Evolutionary conservation across 1,140 invertebrate species (phyloP).

Genomic region (Hesperophylax magnus): DNA sequence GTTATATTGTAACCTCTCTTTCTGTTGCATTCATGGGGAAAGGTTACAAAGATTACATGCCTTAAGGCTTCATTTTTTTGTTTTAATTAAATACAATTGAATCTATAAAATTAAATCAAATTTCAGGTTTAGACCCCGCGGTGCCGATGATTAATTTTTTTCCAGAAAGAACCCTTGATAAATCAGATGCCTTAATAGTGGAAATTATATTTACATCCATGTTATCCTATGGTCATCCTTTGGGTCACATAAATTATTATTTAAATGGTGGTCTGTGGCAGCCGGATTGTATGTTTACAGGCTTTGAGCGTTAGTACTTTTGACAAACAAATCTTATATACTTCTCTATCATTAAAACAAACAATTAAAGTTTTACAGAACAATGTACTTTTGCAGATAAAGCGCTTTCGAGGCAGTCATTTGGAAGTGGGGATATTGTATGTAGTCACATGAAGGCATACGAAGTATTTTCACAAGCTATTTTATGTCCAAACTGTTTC

Average conservation of each 20-base stretch:
- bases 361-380: neutral
- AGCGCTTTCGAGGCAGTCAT: neutral
- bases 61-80: no score
- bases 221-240: conserved; percentile 51
- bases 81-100: neutral
- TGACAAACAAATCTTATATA: neutral
- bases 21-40: no score
- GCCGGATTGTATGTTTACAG: conserved; percentile 33
- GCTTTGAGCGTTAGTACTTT: neutral
- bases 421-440: conserved; percentile 37
- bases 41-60: no score
- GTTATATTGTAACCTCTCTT: no score
- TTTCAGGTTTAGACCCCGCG: conserved; percentile 51
- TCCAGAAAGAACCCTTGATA: conserved; percentile 49
- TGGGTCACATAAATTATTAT: conserved; percentile 50
- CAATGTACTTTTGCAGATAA: neutral
- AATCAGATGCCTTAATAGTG: conserved; percentile 42
- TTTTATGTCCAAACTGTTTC: conserved; percentile 25
- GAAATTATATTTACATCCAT: conserved; percentile 53
- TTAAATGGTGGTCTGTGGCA: conserved; percentile 49
- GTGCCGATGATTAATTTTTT: conserved; percentile 44
- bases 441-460: conserved; percentile 51
- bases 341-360: neutral
- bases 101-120: neutral
- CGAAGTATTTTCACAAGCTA: conserved; percentile 37